Percentiles rank a stretch among this genome's conserved stretches.
These are phyloP conservation scores for Thamnophis elegans DNA, from an alignment of 2,797 vertebrate genomes.

Conservation along the genomic window DNA sequence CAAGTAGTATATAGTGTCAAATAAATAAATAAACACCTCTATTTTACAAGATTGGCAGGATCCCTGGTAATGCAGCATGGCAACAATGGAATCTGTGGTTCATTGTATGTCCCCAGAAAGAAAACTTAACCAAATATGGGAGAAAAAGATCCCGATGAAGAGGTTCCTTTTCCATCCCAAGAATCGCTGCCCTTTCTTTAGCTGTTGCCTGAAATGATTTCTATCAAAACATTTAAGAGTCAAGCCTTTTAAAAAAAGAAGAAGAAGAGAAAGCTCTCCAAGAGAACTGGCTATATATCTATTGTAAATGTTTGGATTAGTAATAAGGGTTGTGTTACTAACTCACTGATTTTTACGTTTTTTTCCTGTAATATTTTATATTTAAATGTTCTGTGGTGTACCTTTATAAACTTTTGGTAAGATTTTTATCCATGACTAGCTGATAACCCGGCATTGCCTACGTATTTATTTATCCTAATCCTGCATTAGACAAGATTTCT, in stretches of 20 bases:
- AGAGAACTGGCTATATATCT: neutral
- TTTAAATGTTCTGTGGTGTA: neutral
- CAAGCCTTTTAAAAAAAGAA: too few species aligned
- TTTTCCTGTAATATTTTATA: neutral
- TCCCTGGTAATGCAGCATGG: neutral
- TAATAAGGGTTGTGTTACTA: neutral
- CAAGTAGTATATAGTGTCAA: neutral
- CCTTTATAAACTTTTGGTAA: neutral
- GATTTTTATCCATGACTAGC: neutral
- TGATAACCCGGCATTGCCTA: too few species aligned
- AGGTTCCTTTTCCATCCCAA: neutral
- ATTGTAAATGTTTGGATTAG: neutral
- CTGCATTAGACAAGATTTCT: too few species aligned
- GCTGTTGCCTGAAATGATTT: neutral
- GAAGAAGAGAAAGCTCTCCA: neutral
- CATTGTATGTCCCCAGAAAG: slow-evolving; percentile 14
- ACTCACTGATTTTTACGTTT: neutral
- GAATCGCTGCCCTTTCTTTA: neutral
- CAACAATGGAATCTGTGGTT: neutral
- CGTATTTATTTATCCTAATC: too few species aligned
- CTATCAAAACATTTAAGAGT: neutral
- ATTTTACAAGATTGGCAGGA: neutral
- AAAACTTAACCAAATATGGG: neutral
- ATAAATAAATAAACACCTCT: neutral
- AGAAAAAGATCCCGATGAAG: neutral